These are phyloP conservation scores for Drosophila sp. DNA, from an alignment of 1,140 invertebrate genomes.

Conservation along the genomic window DNA sequence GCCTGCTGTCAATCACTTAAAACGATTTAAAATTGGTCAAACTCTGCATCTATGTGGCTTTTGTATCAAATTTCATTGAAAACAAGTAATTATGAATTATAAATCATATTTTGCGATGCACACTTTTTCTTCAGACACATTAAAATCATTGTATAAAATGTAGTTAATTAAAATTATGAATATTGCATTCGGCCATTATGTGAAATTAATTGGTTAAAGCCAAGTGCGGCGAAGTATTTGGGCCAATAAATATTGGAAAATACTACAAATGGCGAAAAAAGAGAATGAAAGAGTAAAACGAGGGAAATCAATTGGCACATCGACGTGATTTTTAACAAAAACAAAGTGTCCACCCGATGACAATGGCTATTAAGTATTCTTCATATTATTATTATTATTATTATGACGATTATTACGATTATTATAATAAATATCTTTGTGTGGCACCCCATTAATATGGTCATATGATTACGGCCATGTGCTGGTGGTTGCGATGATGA, in stretches of 20 bases:
- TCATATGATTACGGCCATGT: not conserved
- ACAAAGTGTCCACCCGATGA: not conserved
- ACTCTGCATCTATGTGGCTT: not conserved
- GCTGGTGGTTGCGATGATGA: not conserved
- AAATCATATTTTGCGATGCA: not conserved
- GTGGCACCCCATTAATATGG: conserved; percentile 49
- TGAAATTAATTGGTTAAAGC: conserved; percentile 65
- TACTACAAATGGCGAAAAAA: conserved; percentile 26
- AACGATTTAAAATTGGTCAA: not conserved
- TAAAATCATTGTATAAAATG: conserved; percentile 42
- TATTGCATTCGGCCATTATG: conserved; percentile 54
- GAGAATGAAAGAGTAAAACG: not conserved
- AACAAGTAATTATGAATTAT: conserved; percentile 3
- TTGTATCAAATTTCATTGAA: not conserved
- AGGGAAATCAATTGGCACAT: not conserved
- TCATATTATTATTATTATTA: conserved; percentile 23
- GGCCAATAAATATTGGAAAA: conserved; percentile 63
- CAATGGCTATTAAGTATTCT: conserved; percentile 7
- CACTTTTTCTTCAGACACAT: conserved; percentile 31
- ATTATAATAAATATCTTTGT: conserved; percentile 42
- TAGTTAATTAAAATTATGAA: conserved; percentile 74
- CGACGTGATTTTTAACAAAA: conserved; percentile 8
- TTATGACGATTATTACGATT: conserved; percentile 32
- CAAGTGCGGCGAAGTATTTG: conserved; percentile 48
- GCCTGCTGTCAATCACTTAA: not conserved